Evolutionary conservation across 2,888 invertebrate species (phyloP), one percentile per base, ranked within the genome.

Genomic region (Calameuta pallipes): DNA sequence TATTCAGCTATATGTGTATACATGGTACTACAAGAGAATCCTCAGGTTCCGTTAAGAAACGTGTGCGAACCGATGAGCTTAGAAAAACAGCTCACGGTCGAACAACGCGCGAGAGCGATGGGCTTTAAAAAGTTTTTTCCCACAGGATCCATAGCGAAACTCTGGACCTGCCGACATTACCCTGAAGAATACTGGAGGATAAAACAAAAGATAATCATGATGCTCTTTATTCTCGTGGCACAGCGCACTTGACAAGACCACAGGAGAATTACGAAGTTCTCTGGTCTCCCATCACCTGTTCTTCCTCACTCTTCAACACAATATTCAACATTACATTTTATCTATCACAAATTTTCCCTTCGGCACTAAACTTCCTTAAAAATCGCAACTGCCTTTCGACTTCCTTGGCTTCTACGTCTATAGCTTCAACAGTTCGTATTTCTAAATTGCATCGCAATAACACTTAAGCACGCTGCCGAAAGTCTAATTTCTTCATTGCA

Each of bases 41-140:
- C 23, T 15, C 23, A 56, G 56, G 56, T 56, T 56, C 56, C 23
- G 6, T 56, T 56, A 56, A 23, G 56, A 56, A 56, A 23, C 56
- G 56, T 56, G 23, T 9, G 9, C 23, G 23, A 9, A 56, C 56
- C 56, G 23, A 56, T 56, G 56, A 56, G 56, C 9, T 56, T 84
- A 31, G 75, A 80, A 83, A 87, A 85, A 85, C 88, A 86, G 85
- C 87, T 88, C 87, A 88, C 86, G 87, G 85, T 81, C 83, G 81
- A 75, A 75, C 77, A 78, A 23, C 77, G 79, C 78, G 76, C 80
- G 73, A 77, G 75, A 79, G 78, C 69, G 68, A 69, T 73, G 80
- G 83, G 85, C 82, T 87, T 85, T 87, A 86, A 86, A 86, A 87
- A 88, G 82, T 87, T 88, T 83, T 82, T 76, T 76, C 75, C 75